Evolutionary conservation across 1,140 invertebrate species (phyloP).

Genomic region (Heliconius congener): DNA sequence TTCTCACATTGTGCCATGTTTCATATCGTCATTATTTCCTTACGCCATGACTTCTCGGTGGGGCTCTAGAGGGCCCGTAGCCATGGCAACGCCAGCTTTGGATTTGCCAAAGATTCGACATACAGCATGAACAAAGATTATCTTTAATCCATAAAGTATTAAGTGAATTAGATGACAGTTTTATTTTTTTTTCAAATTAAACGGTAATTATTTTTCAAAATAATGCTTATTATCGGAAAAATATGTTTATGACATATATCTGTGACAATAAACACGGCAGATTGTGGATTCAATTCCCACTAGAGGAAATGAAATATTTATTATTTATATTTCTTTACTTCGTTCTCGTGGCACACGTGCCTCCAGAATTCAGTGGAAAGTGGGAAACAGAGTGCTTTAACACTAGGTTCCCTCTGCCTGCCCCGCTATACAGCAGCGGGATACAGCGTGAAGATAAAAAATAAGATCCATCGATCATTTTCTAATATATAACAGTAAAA

Average conservation of each 20-base stretch:
- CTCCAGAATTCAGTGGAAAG: too few relatives aligned
- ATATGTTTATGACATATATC: not conserved
- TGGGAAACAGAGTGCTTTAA: too few relatives aligned
- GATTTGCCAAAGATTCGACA: slow-evolving; percentile 38
- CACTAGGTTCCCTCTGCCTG: too few relatives aligned
- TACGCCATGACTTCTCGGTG: slow-evolving; percentile 34
- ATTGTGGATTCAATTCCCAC: too few relatives aligned
- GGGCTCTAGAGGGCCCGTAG: slow-evolving; percentile 38
- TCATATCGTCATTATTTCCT: slow-evolving; percentile 42
- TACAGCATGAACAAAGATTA: slow-evolving; percentile 32
- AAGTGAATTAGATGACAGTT: not conserved
- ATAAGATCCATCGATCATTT: too few relatives aligned
- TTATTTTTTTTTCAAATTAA: not conserved
- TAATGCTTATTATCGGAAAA: not conserved
- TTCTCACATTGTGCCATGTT: slow-evolving; percentile 37
- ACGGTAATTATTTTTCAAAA: not conserved
- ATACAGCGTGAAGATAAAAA: too few relatives aligned
- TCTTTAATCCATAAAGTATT: slow-evolving; percentile 20
- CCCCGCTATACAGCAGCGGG: too few relatives aligned
- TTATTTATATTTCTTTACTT: too few relatives aligned
- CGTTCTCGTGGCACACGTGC: too few relatives aligned
- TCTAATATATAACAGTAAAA: too few relatives aligned
- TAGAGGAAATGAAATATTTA: too few relatives aligned
- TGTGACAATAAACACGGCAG: too few relatives aligned
- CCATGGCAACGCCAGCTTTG: slow-evolving; percentile 35